Percentiles rank a stretch among this genome's conserved stretches.
These are phyloP conservation scores for Ardeotis arabs DNA, from an alignment of 2,113 vertebrate genomes.

Conservation along the genomic window DNA sequence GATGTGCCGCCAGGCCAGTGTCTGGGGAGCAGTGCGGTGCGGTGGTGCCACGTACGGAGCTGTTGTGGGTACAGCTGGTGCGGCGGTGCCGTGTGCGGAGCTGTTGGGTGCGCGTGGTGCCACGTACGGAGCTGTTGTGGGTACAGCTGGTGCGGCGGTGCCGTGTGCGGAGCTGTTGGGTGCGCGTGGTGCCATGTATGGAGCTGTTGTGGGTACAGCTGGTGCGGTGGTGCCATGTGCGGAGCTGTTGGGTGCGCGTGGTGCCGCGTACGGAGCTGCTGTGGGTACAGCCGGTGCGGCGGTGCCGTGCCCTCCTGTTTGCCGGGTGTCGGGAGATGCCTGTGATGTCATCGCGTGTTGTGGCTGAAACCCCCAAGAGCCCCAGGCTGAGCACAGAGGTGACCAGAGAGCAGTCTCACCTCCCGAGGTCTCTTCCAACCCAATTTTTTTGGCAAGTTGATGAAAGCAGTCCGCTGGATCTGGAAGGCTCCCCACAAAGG, in stretches of 20 bases:
- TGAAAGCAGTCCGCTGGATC: neutral
- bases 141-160: too few relatives aligned
- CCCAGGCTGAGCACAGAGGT: neutral
- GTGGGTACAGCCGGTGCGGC: neutral
- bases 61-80: too few relatives aligned
- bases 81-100: too few relatives aligned
- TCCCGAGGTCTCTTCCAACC: neutral
- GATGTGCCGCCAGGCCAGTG: fast-evolving
- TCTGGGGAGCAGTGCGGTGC: neutral
- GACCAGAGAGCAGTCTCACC: neutral
- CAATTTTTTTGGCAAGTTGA: neutral
- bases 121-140: too few relatives aligned
- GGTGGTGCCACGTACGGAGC: neutral
- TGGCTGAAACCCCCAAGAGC: neutral
- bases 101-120: too few relatives aligned
- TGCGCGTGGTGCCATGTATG: neutral
- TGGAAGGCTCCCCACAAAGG: neutral
- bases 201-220: neutral
- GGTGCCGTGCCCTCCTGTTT: too few relatives aligned
- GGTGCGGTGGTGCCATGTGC: neutral
- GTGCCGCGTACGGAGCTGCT: too few relatives aligned
- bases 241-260: too few relatives aligned
- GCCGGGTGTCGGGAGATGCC: too few relatives aligned
- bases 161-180: too few relatives aligned
- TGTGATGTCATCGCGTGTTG: fast-evolving